Evolutionary conservation across 2,113 vertebrate species (phyloP), one percentile per base, ranked within the genome.

Genomic region (Mellivora capensis): DNA sequence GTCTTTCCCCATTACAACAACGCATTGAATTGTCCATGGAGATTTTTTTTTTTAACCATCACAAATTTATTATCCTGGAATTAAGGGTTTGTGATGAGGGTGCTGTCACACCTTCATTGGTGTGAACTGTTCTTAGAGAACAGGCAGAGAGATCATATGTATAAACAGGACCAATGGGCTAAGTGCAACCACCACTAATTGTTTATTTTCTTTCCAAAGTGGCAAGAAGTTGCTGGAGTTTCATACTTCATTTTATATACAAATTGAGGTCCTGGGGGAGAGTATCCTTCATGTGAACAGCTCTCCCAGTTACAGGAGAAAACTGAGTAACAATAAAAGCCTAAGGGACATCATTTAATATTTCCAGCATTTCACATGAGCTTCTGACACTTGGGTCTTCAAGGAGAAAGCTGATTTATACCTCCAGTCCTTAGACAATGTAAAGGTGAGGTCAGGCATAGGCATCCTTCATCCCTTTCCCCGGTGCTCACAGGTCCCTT

Each of bases 371-470:
- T 98, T 98, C 98, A 97, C 98, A 88, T 27, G 97, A 88, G 94
- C 93, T 97, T 96, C 97, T 95, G 98, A 97, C 97, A 94, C 97
- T 86, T 6, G 0, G 95, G 93, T 96, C 97, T 97, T 96, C 82
- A 14, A 97, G 96, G 97, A 97, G 91, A 93, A 88, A 96, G 23
- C 98, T 98, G 98, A 99, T 98, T 98, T 98, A 98, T 98, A 95
- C 97, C 44, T 25, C 52, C 97, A 67, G 98, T 77, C 76, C 3
- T 98, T 95, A 95, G 98, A 98, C 98, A 96, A 93, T 97, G 98
- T 74, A 97, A 98, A 98, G 98, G 98, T 98, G 98, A 98, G 98
- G 98, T 98, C 98, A 98, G 98, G 91, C 97, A 1, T n/a, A 81
- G 96, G 97, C 98, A 98, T 98, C 93, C 97, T 98, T 98, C 98